phyloP scores from a whole-genome alignment of 2,888 invertebrate species.

The Drosophila pullipes region DNA sequence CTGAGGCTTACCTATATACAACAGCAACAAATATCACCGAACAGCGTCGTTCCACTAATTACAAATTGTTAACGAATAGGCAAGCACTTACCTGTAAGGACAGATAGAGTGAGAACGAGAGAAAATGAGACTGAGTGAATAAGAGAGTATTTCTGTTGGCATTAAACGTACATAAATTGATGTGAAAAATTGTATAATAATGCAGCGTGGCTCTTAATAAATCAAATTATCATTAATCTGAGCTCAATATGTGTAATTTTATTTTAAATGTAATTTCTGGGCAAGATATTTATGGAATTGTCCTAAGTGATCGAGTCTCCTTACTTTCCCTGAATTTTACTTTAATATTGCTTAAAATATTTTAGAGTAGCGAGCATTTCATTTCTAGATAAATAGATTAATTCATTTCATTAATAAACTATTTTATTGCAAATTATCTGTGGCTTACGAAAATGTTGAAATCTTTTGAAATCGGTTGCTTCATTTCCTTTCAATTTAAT shows the following conservation, averaged over 20 bases:
- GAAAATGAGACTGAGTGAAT: not conserved
- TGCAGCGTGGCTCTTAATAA: slow-evolving; percentile 13
- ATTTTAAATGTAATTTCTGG: not conserved
- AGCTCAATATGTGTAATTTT: not conserved
- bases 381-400: not conserved
- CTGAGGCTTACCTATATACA: slow-evolving; percentile 32
- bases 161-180: slow-evolving; percentile 51
- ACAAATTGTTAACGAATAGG: slow-evolving; percentile 75
- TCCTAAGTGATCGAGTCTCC: not conserved
- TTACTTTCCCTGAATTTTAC: not conserved
- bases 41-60: slow-evolving; percentile 60
- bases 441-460: not conserved
- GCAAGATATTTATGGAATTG: not conserved
- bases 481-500: not conserved
- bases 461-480: not conserved
- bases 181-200: slow-evolving; percentile 45
- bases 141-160: slow-evolving; percentile 30
- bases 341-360: not conserved
- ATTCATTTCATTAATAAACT: fast-evolving
- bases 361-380: not conserved
- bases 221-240: slow-evolving; percentile 24
- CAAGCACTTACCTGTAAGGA: slow-evolving; percentile 67
- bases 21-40: slow-evolving; percentile 41
- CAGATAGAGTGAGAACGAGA: slow-evolving; percentile 10
- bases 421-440: not conserved